phyloP scores from a whole-genome alignment of 2,888 invertebrate species.

The Lamproptera curius region DNA sequence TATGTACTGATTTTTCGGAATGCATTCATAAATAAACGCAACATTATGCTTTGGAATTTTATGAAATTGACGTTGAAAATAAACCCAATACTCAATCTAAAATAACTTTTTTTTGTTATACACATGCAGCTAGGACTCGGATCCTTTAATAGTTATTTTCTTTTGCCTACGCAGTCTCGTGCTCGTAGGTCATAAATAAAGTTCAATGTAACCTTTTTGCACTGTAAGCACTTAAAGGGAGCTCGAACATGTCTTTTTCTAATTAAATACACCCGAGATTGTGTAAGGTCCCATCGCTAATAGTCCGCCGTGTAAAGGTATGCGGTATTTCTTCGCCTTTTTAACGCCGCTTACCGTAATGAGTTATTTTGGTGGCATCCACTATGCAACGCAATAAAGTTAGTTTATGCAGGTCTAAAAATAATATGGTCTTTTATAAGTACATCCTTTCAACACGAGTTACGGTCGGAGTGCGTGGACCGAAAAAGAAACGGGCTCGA shows the following conservation, averaged over 20 bases:
- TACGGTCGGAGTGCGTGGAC: conserved; percentile 2
- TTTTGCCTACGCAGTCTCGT: neutral
- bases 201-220: neutral
- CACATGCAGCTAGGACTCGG: too few relatives aligned
- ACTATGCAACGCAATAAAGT: neutral
- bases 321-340: conserved; percentile 11
- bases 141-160: too few relatives aligned
- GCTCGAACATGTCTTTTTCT: conserved; percentile 6
- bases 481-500: conserved; percentile 27
- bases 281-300: neutral
- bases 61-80: too few relatives aligned
- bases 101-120: too few relatives aligned
- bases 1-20: too few relatives aligned
- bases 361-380: conserved; percentile 5
- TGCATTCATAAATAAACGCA: too few relatives aligned
- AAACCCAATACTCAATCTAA: too few relatives aligned
- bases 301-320: conserved; percentile 12
- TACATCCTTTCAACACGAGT: neutral
- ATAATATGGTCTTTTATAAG: neutral
- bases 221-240: neutral
- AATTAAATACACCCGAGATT: neutral
- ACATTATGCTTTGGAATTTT: too few relatives aligned
- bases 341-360: conserved; percentile 7
- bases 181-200: neutral
- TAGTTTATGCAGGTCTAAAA: neutral